Base-by-base conservation (phyloP, 2,888 invertebrate species). In the Beris chalybata region DNA sequence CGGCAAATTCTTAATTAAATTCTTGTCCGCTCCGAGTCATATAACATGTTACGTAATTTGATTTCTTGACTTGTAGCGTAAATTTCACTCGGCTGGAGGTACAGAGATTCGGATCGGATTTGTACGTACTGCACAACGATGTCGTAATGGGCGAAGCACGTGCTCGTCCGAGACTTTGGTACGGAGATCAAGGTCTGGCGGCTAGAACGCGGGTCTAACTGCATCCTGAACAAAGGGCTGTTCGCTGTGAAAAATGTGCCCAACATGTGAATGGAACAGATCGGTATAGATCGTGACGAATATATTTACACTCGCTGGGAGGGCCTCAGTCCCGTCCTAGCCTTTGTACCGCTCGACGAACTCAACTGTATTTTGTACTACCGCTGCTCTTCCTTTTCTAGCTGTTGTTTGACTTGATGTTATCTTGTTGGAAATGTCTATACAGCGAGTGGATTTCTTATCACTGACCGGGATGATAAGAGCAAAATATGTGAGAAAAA, bases 71-170 rank as follows among this genome's bases (percentile, higher is more conserved):
- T 48, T 47, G 47, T 5, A 45, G 54, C 50, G 61, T 38, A 38
- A 47, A 48, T 29, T 29, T 64, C 31, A 7, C 64, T 67, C 44
- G 44, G 64, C 53, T 67, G 64, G 67, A 64, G 64, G 64, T 64
- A 43, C 22, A 22, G 22, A 22, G 22, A 22, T 66, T 66, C 13
- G 45, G 73, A 5, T 9, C 7, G 7, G 7, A 9, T 9, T 7
- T 9, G 74, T 69, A 56, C 73, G 72, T 72, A 71, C 69, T 65
- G 54, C 30, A 47, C 71, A 71, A 70, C 70, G 38, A 69, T 66
- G 71, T 68, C 47, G 70, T 71, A 65, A 71, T 69, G 57, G 68
- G 48, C 12, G 56, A 48, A 53, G 30, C 58, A 59, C 58, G 58
- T 59, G 58, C 56, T 56, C 38, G 38, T 32, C 31, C 9, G 30